Evolutionary conservation across 2,888 invertebrate species (phyloP), one percentile per base, ranked within the genome.

Genomic region (Oscheius sp.): DNA sequence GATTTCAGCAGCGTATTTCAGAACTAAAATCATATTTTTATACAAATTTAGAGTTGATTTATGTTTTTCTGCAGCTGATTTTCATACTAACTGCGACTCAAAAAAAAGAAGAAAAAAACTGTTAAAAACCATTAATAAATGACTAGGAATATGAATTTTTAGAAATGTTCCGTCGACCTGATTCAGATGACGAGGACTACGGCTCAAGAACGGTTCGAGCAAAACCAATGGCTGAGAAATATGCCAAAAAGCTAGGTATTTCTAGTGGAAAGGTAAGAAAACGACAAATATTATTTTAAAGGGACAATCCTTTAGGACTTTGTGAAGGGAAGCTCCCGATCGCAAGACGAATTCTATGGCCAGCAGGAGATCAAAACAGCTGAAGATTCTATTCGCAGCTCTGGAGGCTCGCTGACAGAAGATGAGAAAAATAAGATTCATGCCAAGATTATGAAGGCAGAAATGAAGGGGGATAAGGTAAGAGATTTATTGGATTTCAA

Each of bases 361-460:
- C 70, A 67, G 23, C 58, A 64, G 33, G 63, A 61, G 29, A 50
- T 48, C 8, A 34, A n/a, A 31, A 2, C 33, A 31, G 20, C 61
- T 15, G 29, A 6, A 27, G 48, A 69, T 2, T 52, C 52, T 1
- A 20, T 23, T 12, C 52, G 29, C 23, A 2, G 8, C 15, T 15
- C 31, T 8, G 46, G 42, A n/a, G n/a, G n/a, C n/a, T 64, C 72
- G 8, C 42, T 82, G 52, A 78, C 78, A 3, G 73, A 76, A 8
- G 86, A 84, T 61, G 93, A 96, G 87, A 91, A 95, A 90, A 98
- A 97, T 88, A 91, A 92, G 81, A 87, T 98, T 46, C 94, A 92
- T 45, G 94, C 96, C 1, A 94, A 92, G 88, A 91, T 95, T 74
- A 89, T 97, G 0, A 95, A 95, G 89, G 96, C 96, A 15, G 95